These are phyloP conservation scores for Carapus acus DNA, from an alignment of 2,797 vertebrate genomes.

Conservation along the genomic window DNA sequence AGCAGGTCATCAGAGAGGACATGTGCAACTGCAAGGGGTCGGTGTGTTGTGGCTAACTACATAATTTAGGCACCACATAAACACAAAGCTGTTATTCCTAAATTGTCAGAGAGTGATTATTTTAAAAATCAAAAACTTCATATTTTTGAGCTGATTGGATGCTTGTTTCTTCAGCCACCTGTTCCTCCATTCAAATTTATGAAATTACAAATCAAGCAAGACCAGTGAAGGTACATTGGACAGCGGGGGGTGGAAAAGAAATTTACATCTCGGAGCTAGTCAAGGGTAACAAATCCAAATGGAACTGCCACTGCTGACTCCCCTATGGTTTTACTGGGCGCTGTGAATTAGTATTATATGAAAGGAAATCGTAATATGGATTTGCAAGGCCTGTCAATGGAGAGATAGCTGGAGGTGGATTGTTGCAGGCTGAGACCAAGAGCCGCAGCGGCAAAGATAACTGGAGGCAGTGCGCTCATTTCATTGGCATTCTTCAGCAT, in stretches of 20 bases:
- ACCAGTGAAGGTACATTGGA: slow-evolving; percentile 25
- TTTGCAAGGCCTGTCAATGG: slow-evolving; percentile 38
- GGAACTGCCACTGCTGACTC: slow-evolving; percentile 56
- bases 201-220: slow-evolving; percentile 44
- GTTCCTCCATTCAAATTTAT: slow-evolving; percentile 34
- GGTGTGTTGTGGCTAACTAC: slow-evolving; percentile 3
- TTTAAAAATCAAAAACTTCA: background rate
- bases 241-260: slow-evolving; percentile 38
- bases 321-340: slow-evolving; percentile 48
- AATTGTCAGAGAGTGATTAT: background rate
- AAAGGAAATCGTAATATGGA: slow-evolving; percentile 53
- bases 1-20: slow-evolving; percentile 17
- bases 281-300: slow-evolving; percentile 56
- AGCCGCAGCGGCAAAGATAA: slow-evolving; percentile 44
- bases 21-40: slow-evolving; percentile 38
- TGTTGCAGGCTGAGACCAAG: slow-evolving; percentile 15
- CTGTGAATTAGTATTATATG: slow-evolving; percentile 48
- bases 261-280: slow-evolving; percentile 59
- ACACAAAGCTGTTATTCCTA: background rate
- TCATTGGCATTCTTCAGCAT: no score
- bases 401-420: slow-evolving; percentile 35
- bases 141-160: background rate
- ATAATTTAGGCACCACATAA: no score
- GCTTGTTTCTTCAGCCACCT: slow-evolving; percentile 14
- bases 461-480: slow-evolving; percentile 44